Base-by-base conservation (phyloP, 2,888 invertebrate species). In the Drosophila limbata region DNA sequence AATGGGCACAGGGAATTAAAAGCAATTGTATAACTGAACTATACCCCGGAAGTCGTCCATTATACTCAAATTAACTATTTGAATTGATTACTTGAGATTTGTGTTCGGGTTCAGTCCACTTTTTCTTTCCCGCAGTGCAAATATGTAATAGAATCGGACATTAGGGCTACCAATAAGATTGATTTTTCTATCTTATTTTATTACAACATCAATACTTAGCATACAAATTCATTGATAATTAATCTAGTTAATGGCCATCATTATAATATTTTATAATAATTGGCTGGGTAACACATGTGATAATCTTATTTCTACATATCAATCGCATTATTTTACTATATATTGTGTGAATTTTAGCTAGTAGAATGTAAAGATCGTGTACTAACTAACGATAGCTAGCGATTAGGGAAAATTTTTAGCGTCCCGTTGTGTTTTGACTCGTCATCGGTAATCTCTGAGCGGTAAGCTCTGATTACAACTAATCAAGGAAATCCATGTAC, bases 401-500 rank as follows among this genome's bases (percentile, higher is more conserved):
- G 48, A 70, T 70, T 73, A 71, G 21, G 47, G 47, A 44, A 70
- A 61, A 53, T 31, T 48, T 61, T 53, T 25, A 9, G n/a, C 13
- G n/a, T 37, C 6, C 15, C 45, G n/a, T 37, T 52, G 37, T 35
- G 15, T 37, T 35, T 37, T 40, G 9, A 25, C 25, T 25, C 25
- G 25, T 57, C 57, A 17, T 17, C 4, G 31, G 31, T 63, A 48
- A 62, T 60, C 47, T 51, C n/a, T 39, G 17, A 33, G 35, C 39
- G 13, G 9, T 9, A 10, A 51, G 33, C 6, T 47, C 68, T 64
- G 73, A 84, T 76, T 81, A 64, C 31, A 42, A 55, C 31, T 44
- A 67, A 42, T 33, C 60, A 55, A 45, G 52, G 50, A 47, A 79
- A 67, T 63, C 52, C 64, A 40, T 66, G 37, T 65, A 64, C 39